These are phyloP conservation scores for Actinia tenebrosa DNA, from an alignment of 64 coral and sea anemone genomes.

Conservation along the genomic window DNA sequence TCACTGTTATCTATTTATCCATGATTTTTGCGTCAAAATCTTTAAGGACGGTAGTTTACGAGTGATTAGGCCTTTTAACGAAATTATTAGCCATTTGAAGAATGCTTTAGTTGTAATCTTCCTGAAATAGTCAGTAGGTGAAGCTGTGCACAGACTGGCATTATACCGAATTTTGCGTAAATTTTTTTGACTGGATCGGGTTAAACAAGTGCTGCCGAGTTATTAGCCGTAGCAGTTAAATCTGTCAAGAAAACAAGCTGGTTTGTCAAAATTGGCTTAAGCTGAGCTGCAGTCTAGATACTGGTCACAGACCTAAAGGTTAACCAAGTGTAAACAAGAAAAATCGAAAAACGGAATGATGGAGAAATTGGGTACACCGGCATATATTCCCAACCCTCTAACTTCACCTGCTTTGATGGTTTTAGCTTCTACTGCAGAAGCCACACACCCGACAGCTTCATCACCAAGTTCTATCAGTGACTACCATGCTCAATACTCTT, in stretches of 20 bases:
- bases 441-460: slow-evolving; percentile 60
- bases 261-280: slow-evolving; percentile 8
- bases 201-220: slow-evolving; percentile 4
- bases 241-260: slow-evolving; percentile 10
- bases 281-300: background rate
- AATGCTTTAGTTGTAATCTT: background rate
- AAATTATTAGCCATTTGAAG: slow-evolving; percentile 25
- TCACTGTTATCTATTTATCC: background rate
- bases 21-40: background rate
- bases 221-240: slow-evolving; percentile 1
- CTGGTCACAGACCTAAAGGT: background rate
- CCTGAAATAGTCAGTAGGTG: background rate
- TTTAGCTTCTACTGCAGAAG: slow-evolving; percentile 87
- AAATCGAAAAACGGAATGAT: slow-evolving; percentile 37
- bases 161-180: background rate
- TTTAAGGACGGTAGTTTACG: slow-evolving; percentile 18
- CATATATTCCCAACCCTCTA: slow-evolving; percentile 84
- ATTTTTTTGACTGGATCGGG: background rate
- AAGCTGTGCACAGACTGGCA: background rate
- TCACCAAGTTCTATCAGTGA: slow-evolving; percentile 90
- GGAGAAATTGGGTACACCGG: slow-evolving; percentile 79
- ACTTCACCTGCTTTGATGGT: slow-evolving; percentile 93
- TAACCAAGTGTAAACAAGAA: background rate
- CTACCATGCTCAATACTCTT: slow-evolving; percentile 80
- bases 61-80: slow-evolving; percentile 18